Conservation (phyloP, 2,113 vertebrate species). For the Osmerus mordax region DNA sequence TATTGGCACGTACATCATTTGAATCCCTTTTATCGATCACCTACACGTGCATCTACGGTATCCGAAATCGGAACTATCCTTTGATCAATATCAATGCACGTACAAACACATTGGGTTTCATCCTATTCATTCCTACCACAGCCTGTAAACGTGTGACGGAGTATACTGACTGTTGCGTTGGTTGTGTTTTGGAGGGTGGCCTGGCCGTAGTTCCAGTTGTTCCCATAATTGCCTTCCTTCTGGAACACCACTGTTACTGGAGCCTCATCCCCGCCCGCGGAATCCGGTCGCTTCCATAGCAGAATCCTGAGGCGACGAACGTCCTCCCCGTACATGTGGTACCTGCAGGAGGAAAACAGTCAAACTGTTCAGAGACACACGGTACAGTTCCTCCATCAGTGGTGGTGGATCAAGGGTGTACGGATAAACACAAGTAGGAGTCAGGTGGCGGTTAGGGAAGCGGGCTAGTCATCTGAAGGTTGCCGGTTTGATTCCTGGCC, state of each 20-base stretch:
- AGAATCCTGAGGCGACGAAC: conserved; percentile 74
- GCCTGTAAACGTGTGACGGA: neutral
- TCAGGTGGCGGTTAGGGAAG: too few species aligned
- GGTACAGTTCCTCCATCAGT: too few species aligned
- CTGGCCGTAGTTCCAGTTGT: conserved; percentile 87
- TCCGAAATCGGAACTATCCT: too few species aligned
- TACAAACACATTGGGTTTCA: neutral
- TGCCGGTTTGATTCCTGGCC: too few species aligned
- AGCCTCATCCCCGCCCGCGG: neutral
- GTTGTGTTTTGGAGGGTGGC: conserved; percentile 76
- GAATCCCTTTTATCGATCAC: too few species aligned
- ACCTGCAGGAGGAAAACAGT: conserved; percentile 71
- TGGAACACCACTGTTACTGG: conserved; percentile 66
- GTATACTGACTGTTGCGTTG: conserved; percentile 70
- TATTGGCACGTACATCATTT: too few species aligned
- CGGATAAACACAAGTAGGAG: too few species aligned
- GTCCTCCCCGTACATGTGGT: conserved; percentile 83
- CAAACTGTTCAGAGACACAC: neutral
- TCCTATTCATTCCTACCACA: neutral
- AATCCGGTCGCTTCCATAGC: conserved; percentile 10
- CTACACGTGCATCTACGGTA: too few species aligned
- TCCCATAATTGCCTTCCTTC: conserved; percentile 86
- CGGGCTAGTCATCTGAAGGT: too few species aligned
- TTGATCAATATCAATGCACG: neutral
- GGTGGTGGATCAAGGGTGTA: too few species aligned